These are phyloP conservation scores for Mirounga angustirostris DNA, from an alignment of 2,113 vertebrate genomes.

Conservation along the genomic window DNA sequence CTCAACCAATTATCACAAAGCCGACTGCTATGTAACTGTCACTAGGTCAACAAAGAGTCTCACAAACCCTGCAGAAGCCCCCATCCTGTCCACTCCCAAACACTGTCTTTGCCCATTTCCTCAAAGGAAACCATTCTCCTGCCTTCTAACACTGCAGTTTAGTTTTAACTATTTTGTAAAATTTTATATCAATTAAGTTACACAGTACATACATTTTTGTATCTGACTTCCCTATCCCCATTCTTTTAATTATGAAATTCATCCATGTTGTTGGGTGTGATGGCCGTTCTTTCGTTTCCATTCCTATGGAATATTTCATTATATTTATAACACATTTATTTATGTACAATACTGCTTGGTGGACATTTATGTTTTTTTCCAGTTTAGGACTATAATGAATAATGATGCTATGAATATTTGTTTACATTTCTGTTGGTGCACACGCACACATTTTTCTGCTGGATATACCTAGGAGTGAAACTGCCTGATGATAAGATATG, in stretches of 20 bases:
- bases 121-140: not conserved
- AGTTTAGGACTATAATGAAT: slow-evolving; percentile 3
- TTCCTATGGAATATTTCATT: not conserved
- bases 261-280: not conserved
- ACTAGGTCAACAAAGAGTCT: not conserved
- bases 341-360: not conserved
- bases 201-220: not conserved
- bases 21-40: not conserved
- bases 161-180: not conserved
- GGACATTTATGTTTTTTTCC: not conserved
- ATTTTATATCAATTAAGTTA: not conserved
- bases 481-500: not conserved
- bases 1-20: not conserved
- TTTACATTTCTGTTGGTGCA: not conserved
- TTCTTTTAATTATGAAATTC: not conserved
- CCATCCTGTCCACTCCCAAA: not conserved
- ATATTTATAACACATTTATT: not conserved
- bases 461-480: not conserved
- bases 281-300: not conserved
- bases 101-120: not conserved
- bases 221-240: not conserved
- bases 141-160: not conserved
- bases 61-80: not conserved
- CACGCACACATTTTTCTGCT: not conserved
- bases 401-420: not conserved